Evolutionary conservation across 2,888 invertebrate species (phyloP).

Genomic region (Dascillus cervinus): DNA sequence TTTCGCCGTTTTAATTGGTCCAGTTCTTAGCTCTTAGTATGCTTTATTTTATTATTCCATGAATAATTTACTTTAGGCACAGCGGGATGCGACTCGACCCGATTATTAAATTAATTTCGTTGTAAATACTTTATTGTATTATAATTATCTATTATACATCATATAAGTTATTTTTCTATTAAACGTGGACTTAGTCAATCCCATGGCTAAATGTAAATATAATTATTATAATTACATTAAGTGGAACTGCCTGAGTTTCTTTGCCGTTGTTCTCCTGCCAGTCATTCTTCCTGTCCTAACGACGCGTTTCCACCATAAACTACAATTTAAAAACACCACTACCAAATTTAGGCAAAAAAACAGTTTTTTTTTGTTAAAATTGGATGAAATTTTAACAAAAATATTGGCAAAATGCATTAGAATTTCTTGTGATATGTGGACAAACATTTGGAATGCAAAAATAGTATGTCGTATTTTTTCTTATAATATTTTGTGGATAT

Average conservation of each 20-base stretch:
- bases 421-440: too few relatives aligned
- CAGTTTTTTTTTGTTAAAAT: too few relatives aligned
- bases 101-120: conserved; percentile 32
- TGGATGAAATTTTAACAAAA: too few relatives aligned
- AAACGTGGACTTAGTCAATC: conserved; percentile 41
- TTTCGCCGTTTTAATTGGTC: conserved; percentile 18
- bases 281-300: background rate
- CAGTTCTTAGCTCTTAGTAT: conserved; percentile 14
- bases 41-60: conserved; percentile 14
- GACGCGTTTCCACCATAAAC: background rate
- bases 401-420: too few relatives aligned
- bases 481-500: too few relatives aligned
- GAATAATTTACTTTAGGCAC: conserved; percentile 21
- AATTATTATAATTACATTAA: conserved; percentile 41
- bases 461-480: too few relatives aligned
- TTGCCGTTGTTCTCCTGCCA: background rate
- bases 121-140: conserved; percentile 43
- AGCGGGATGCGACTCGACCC: conserved; percentile 20
- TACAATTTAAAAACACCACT: background rate
- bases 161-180: conserved; percentile 45
- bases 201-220: conserved; percentile 43
- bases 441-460: too few relatives aligned
- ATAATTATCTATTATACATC: conserved; percentile 42
- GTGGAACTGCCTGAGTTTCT: conserved; percentile 21
- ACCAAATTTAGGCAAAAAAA: too few relatives aligned